phyloP scores from a whole-genome alignment of 2,113 vertebrate genomes.

The Corapipo altera region DNA sequence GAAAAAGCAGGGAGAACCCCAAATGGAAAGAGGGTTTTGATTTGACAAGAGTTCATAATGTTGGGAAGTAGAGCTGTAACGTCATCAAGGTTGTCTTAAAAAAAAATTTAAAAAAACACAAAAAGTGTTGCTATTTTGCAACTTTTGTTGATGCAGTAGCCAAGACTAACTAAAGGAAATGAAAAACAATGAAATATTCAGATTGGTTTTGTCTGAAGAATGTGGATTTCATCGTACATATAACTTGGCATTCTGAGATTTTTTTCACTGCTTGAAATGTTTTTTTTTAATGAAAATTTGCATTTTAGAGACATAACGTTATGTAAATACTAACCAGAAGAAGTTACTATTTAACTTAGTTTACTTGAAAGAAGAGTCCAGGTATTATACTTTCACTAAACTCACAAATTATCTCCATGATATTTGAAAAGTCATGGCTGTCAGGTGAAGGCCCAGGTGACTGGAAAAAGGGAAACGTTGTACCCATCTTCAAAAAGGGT shows the following conservation, averaged over 20 bases:
- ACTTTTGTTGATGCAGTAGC: neutral
- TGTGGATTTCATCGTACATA: conserved; percentile 45
- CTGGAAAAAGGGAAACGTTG: neutral
- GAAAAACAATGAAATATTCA: neutral
- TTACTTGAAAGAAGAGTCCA: neutral
- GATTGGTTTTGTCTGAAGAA: neutral
- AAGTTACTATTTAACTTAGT: conserved; percentile 21
- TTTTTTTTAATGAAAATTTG: conserved; percentile 38
- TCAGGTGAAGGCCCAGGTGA: neutral
- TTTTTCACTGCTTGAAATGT: neutral
- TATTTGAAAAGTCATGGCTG: neutral
- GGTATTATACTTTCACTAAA: neutral
- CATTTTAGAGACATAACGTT: neutral
- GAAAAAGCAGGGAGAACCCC: neutral
- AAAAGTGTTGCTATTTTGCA: neutral
- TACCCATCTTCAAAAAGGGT: neutral
- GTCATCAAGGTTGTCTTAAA: neutral
- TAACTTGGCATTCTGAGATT: neutral
- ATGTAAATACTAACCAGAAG: neutral
- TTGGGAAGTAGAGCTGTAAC: neutral
- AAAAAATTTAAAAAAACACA: neutral
- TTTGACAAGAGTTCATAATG: neutral
- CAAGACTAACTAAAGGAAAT: neutral
- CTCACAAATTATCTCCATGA: neutral
- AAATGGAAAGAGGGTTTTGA: accelerated